A percentile compares a stretch with the other conserved stretches of the same genome.
These are phyloP conservation scores for Clupea harengus DNA, from an alignment of 2,113 vertebrate species.

Conservation along the genomic window DNA sequence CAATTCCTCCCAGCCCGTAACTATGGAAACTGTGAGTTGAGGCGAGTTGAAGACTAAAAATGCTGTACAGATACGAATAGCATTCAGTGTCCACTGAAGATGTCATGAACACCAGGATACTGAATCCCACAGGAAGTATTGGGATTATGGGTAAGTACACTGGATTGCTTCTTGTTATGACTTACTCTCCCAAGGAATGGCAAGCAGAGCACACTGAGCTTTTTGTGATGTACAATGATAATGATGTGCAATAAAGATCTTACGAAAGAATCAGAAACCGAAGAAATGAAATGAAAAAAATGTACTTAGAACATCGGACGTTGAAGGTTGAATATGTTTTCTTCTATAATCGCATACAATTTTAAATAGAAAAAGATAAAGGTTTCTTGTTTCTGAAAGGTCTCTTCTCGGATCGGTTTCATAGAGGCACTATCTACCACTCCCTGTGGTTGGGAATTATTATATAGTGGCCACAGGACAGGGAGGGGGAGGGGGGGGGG, in stretches of 20 bases:
- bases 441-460: too few species aligned
- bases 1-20: constrained; percentile 81
- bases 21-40: constrained; percentile 81
- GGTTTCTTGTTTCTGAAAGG: too few species aligned
- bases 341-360: background rate
- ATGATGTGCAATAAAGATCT: too few species aligned
- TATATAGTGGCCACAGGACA: background rate
- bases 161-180: background rate
- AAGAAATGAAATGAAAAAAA: too few species aligned
- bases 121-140: background rate
- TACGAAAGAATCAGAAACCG: too few species aligned
- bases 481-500: too few species aligned
- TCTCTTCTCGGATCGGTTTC: background rate
- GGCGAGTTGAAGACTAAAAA: constrained; percentile 83
- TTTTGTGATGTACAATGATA: too few species aligned
- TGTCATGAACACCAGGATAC: background rate
- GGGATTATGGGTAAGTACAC: background rate
- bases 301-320: background rate
- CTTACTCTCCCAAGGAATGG: background rate
- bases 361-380: background rate
- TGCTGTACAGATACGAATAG: constrained; percentile 75
- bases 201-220: too few species aligned
- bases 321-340: background rate
- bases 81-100: background rate
- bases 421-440: background rate